Evolutionary conservation across 1,140 invertebrate species (phyloP).

Genomic region (Tyrophagus putrescentiae): DNA sequence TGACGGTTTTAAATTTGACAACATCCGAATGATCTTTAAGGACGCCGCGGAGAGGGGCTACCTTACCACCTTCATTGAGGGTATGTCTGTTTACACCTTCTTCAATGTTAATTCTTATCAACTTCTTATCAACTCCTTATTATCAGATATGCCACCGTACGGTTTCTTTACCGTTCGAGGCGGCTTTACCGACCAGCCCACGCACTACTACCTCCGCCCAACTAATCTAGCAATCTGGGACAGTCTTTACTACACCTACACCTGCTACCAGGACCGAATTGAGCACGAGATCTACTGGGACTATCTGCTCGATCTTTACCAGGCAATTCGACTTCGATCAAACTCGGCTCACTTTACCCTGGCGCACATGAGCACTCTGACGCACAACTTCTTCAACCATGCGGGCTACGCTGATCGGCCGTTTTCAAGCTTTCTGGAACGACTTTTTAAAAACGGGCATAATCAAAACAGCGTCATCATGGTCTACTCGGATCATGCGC

Average conservation of each 20-base stretch:
- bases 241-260: neutral
- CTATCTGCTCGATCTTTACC: neutral
- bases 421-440: neutral
- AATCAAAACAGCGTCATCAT: constrained; percentile 1
- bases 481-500: neutral
- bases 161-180: neutral
- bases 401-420: neutral
- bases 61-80: neutral
- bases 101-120: too few relatives aligned
- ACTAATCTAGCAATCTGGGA: neutral
- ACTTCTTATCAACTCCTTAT: too few relatives aligned
- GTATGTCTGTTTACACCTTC: neutral
- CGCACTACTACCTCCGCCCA: neutral
- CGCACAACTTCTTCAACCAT: neutral
- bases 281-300: neutral
- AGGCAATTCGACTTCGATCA: neutral
- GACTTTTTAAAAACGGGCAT: neutral
- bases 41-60: neutral
- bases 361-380: neutral
- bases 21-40: neutral
- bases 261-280: neutral
- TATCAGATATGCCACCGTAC: neutral
- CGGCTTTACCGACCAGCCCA: neutral
- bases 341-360: neutral
- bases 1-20: neutral